Evolutionary conservation across 2,888 invertebrate species (phyloP).

Genomic region (Trachelus tabidus): DNA sequence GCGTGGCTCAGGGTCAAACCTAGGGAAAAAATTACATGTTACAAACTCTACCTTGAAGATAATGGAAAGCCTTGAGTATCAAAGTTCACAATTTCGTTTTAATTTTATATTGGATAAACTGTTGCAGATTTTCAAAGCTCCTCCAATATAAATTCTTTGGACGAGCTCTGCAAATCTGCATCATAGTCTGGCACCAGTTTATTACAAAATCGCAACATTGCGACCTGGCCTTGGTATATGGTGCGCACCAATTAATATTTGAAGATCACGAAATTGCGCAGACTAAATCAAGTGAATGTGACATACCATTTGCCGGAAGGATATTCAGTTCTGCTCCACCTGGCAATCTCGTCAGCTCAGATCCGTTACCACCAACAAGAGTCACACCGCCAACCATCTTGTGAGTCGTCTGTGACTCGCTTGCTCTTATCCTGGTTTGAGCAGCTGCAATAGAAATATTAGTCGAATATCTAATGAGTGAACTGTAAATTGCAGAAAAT

Average conservation of each 20-base stretch:
- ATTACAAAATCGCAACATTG: constrained; percentile 41
- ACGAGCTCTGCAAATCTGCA: constrained; percentile 42
- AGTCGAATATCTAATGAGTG: background rate
- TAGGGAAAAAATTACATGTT: constrained; percentile 25
- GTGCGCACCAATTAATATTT: constrained; percentile 20
- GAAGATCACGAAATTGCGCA: background rate
- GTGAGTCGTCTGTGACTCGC: constrained; percentile 60
- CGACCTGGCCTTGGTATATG: constrained; percentile 40
- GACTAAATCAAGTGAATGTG: constrained; percentile 48
- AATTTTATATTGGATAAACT: constrained; percentile 7
- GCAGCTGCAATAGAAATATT: constrained; percentile 42
- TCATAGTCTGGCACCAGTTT: constrained; percentile 42
- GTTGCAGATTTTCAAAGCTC: constrained; percentile 46
- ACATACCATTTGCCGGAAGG: constrained; percentile 62
- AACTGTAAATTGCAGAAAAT: background rate
- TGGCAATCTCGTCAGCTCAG: constrained; percentile 63
- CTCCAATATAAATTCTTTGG: constrained; percentile 12
- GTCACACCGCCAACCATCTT: constrained; percentile 65
- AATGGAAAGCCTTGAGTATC: background rate
- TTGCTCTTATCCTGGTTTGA: constrained; percentile 60
- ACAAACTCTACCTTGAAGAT: background rate
- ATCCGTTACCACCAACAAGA: constrained; percentile 59
- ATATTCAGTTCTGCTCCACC: constrained; percentile 65
- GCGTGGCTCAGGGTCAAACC: constrained; percentile 67
- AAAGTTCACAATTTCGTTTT: background rate